These are phyloP conservation scores for Volucella inanis DNA, from an alignment of 2,888 invertebrate species.

Conservation along the genomic window DNA sequence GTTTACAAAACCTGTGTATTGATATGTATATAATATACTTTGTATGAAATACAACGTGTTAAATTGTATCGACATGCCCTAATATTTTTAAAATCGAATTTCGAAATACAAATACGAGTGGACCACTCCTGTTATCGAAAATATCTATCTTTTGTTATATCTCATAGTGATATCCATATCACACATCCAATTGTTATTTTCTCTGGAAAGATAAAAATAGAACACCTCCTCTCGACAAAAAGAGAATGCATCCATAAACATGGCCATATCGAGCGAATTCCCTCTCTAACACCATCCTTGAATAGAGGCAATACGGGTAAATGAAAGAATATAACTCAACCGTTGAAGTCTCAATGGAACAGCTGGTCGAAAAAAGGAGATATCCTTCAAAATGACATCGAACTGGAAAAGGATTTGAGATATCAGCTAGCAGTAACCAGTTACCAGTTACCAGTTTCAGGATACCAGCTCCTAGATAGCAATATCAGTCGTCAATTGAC, in stretches of 20 bases:
- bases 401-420: conserved; percentile 43
- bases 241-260: neutral
- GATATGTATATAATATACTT: too few species aligned
- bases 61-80: too few species aligned
- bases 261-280: neutral
- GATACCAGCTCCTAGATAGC: neutral
- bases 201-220: neutral
- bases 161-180: neutral
- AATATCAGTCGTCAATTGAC: conserved; percentile 29
- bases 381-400: conserved; percentile 27
- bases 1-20: too few species aligned
- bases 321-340: conserved; percentile 28
- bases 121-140: too few species aligned
- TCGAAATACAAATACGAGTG: too few species aligned
- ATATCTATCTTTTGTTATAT: too few species aligned
- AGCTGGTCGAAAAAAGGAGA: conserved; percentile 12
- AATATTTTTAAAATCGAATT: too few species aligned
- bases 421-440: neutral
- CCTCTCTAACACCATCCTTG: conserved; percentile 1
- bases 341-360: neutral
- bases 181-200: conserved; percentile 1
- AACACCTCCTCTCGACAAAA: neutral
- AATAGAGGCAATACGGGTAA: neutral
- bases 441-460: neutral
- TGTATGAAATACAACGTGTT: too few species aligned